Base-by-base conservation (phyloP, 92 coral and sea anemone genomes). In the Epizoanthus ramosus region DNA sequence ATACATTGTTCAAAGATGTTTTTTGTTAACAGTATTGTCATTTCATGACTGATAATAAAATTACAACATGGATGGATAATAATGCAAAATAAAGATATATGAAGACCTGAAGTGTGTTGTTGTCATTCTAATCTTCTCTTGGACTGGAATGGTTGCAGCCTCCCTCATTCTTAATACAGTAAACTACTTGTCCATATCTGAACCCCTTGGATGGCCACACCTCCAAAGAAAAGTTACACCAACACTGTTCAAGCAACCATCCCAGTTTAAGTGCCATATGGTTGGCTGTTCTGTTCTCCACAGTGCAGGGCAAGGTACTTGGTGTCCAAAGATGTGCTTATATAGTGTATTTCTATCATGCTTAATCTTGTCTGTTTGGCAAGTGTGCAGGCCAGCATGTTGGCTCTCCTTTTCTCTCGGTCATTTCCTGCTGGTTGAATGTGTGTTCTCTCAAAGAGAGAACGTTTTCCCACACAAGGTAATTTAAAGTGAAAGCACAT, bases 291-390 rank as follows among this genome's bases (percentile, higher is more conserved):
- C 47, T 81, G 52, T 85, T 88, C 57, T 68, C 81, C 91, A 88
- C 79, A 71, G 81, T 84, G 85, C 58, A 68, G 88, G 88, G 88
- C 93, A 89, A 88, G 90, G 96, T 88, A 86, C 92, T 90, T 96
- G 97, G 98, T 96, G 97, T 94, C 94, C 95, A 94, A 89, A 91
- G 95, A 88, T 81, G 92, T 89, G 86, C 73, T 59, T 76, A 79
- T 3, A n/a, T 17, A 84, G 63, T 45, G 73, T 37, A 35, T 69
- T 75, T 61, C 81, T 83, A 74, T 69, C 69, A 59, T 28, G 56
- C 58, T 61, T 41, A 35, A 53, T 53, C 87, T 63, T 75, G 66
- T 75, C 86, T 81, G 84, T 80, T 74, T 89, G 92, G 95, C 95
- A 89, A 80, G 88, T 63, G 82, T 61, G 71, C 35, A 77, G 70